These are phyloP conservation scores for Antigone vipio DNA, from an alignment of 2,113 vertebrate genomes.

Conservation along the genomic window DNA sequence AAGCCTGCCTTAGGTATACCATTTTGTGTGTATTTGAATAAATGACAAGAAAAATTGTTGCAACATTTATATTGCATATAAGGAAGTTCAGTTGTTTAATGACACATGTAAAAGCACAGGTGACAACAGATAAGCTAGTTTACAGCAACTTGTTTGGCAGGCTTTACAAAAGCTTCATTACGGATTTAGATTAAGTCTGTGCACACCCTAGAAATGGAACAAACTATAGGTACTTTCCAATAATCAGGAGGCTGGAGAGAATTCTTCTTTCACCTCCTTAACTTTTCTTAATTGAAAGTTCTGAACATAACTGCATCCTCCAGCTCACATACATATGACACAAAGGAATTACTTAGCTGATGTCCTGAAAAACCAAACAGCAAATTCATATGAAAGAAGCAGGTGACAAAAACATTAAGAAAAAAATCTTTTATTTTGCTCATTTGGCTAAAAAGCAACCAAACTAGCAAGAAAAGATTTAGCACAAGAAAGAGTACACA, in stretches of 20 bases:
- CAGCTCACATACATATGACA: not conserved
- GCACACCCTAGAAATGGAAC: not conserved
- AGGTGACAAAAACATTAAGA: not conserved
- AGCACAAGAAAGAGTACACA: not conserved
- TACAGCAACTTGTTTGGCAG: not conserved
- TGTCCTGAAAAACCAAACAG: not conserved
- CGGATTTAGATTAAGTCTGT: not conserved
- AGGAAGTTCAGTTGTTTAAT: slow-evolving; percentile 18
- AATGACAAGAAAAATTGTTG: not conserved
- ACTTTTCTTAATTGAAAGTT: not conserved
- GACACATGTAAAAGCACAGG: not conserved
- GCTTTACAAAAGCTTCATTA: slow-evolving; percentile 2
- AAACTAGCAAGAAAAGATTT: not conserved
- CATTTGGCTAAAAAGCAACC: not conserved
- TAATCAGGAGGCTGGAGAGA: not conserved
- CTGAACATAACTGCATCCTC: not conserved
- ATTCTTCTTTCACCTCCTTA: not conserved
- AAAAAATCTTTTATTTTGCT: not conserved
- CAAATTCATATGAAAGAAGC: not conserved
- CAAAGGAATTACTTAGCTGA: not conserved
- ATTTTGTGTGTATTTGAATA: not conserved
- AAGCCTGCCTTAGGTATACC: not conserved
- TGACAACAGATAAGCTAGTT: not conserved
- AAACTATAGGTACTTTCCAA: not conserved
- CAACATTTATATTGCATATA: not conserved